These are phyloP conservation scores for Gymnocephalus cernua DNA, from an alignment of 2,113 vertebrate genomes.

Conservation along the genomic window DNA sequence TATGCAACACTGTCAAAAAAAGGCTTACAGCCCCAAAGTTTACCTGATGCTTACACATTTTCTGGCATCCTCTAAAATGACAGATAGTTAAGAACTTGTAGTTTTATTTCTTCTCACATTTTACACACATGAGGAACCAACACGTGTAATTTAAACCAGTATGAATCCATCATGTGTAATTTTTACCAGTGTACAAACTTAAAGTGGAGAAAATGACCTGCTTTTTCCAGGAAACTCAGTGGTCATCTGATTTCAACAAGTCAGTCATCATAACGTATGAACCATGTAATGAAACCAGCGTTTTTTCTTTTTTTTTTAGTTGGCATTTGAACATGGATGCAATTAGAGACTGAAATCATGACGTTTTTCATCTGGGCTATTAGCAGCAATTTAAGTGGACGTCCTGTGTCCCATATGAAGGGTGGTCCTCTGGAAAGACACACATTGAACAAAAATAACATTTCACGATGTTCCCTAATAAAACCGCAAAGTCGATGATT, in stretches of 20 bases:
- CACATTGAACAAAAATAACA: background rate
- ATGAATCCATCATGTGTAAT: background rate
- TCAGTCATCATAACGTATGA: background rate
- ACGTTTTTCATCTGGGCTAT: slow-evolving; percentile 2
- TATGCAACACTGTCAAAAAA: background rate
- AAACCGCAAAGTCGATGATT: slow-evolving; percentile 9
- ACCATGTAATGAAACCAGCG: background rate
- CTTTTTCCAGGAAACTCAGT: slow-evolving; percentile 12
- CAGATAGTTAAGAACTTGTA: background rate
- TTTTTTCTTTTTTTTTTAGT: background rate
- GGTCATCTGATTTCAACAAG: background rate
- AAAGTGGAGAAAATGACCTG: background rate
- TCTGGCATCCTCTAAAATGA: slow-evolving; percentile 4
- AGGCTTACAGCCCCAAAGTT: background rate
- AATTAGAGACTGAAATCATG: background rate
- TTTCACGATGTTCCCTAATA: slow-evolving; percentile 9
- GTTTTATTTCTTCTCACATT: background rate
- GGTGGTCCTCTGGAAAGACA: background rate
- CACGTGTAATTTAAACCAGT: background rate
- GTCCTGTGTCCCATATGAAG: background rate
- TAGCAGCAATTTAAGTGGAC: background rate
- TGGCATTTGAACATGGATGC: background rate
- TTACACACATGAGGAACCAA: background rate
- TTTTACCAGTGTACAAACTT: background rate
- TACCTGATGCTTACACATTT: background rate